A percentile compares a stretch with the other conserved stretches of the same genome.
These are phyloP conservation scores for Hedya salicella DNA, from an alignment of 2,888 invertebrate species.

Conservation along the genomic window DNA sequence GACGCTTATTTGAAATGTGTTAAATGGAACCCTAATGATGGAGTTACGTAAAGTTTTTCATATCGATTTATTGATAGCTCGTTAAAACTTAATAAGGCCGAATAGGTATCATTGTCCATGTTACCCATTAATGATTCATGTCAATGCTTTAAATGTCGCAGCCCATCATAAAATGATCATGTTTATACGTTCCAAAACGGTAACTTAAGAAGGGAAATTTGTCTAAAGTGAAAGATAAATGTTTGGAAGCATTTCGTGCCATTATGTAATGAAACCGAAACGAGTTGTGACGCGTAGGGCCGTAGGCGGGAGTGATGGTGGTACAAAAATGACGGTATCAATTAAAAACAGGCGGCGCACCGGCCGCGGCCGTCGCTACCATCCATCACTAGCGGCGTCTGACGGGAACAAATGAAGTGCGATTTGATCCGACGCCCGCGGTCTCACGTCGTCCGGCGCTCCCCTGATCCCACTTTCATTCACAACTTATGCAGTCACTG, in stretches of 20 bases:
- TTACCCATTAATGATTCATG: constrained; percentile 50
- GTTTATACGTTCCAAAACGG: not conserved
- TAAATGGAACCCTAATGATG: not conserved
- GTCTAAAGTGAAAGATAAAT: constrained; percentile 54
- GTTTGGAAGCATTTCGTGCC: constrained; percentile 54
- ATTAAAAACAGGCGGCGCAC: constrained; percentile 72
- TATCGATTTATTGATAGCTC: constrained; percentile 39
- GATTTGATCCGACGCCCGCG: constrained; percentile 77
- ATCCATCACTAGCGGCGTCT: constrained; percentile 74
- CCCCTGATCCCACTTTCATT: constrained; percentile 70
- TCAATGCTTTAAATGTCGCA: constrained; percentile 52
- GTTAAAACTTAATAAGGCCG: constrained; percentile 25
- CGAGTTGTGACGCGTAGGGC: constrained; percentile 52
- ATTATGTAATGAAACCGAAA: constrained; percentile 58
- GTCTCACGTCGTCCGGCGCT: constrained; percentile 47
- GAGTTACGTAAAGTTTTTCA: constrained; percentile 27
- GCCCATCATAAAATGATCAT: constrained; percentile 20
- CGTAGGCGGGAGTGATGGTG: constrained; percentile 47
- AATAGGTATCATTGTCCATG: constrained; percentile 23
- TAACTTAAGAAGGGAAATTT: constrained; percentile 3
- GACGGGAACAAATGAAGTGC: constrained; percentile 83
- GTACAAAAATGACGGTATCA: constrained; percentile 79
- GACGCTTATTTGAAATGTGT: not conserved
- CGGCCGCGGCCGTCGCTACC: constrained; percentile 60
- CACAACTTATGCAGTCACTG: constrained; percentile 78